These are phyloP conservation scores for Megaptera novaeangliae DNA, from an alignment of 2,113 vertebrate genomes.

Conservation along the genomic window DNA sequence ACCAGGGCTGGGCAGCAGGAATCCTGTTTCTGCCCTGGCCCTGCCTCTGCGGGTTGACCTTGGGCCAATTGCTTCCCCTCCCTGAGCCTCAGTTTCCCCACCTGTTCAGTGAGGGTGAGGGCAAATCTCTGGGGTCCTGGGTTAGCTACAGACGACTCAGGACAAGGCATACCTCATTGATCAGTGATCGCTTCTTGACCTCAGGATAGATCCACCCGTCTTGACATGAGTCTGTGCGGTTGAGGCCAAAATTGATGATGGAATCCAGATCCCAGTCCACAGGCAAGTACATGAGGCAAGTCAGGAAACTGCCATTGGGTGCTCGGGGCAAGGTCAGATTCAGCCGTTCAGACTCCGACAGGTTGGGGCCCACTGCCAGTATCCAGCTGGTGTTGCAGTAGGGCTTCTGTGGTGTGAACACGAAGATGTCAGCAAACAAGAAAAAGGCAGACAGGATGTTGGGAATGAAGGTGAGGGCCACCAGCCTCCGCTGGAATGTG, in stretches of 20 bases:
- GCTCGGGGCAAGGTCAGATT: constrained; percentile 86
- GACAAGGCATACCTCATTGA: constrained; percentile 77
- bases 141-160: neutral
- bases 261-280: constrained; percentile 72
- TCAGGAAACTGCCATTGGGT: constrained; percentile 75
- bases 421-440: constrained; percentile 85
- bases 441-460: constrained; percentile 81
- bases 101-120: neutral
- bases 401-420: constrained; percentile 76
- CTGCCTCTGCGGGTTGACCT: neutral
- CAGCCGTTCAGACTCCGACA: constrained; percentile 78
- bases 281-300: constrained; percentile 84
- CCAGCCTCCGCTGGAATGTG: constrained; percentile 84
- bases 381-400: constrained; percentile 93
- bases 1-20: neutral
- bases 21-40: neutral
- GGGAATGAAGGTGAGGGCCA: constrained; percentile 80
- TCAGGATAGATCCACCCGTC: constrained; percentile 83
- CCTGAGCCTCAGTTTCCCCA: neutral
- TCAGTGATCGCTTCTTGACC: constrained; percentile 68
- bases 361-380: constrained; percentile 69
- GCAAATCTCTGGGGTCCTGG: neutral
- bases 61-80: neutral
- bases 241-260: constrained; percentile 84
- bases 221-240: constrained; percentile 78